phyloP scores from a whole-genome alignment of 2,888 invertebrate genomes.

The Torymus aiolomorphi region DNA sequence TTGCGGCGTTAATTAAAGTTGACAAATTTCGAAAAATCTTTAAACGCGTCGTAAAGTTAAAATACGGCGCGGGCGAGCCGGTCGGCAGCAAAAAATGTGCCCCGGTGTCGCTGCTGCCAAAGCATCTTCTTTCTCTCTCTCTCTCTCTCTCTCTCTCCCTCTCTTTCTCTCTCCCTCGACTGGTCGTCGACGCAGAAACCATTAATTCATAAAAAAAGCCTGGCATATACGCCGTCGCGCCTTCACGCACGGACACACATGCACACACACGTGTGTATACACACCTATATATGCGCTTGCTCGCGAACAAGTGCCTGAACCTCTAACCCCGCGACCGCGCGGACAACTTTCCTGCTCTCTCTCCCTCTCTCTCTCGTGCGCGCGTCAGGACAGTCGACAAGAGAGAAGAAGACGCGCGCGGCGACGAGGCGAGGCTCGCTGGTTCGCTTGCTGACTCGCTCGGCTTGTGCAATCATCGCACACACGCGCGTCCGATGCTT shows the following conservation, averaged over 20 bases:
- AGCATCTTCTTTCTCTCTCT: slow-evolving; percentile 13
- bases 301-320: slow-evolving; percentile 46
- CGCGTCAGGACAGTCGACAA: not conserved
- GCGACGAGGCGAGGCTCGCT: slow-evolving; percentile 22
- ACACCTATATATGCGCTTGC: not conserved
- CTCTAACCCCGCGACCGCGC: slow-evolving; percentile 47
- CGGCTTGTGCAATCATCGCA: slow-evolving; percentile 49
- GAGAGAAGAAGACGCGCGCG: not conserved
- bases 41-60: slow-evolving; percentile 38
- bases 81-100: slow-evolving; percentile 6
- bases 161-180: not conserved
- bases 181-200: slow-evolving; percentile 21
- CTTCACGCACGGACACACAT: slow-evolving; percentile 1
- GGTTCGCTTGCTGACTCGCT: no score
- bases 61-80: not conserved
- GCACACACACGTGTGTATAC: not conserved
- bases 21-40: slow-evolving; percentile 38
- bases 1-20: slow-evolving; percentile 41
- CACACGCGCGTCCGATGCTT: slow-evolving; percentile 50
- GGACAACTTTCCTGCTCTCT: slow-evolving; percentile 42
- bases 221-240: slow-evolving; percentile 17
- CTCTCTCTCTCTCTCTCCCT: not conserved
- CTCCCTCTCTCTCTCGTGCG: slow-evolving; percentile 20
- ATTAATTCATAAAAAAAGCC: slow-evolving; percentile 49
- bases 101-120: slow-evolving; percentile 19